Evolutionary conservation across 2,888 invertebrate genomes (phyloP), one percentile per base, ranked within the genome.

Genomic region (Pinctada fucata): DNA sequence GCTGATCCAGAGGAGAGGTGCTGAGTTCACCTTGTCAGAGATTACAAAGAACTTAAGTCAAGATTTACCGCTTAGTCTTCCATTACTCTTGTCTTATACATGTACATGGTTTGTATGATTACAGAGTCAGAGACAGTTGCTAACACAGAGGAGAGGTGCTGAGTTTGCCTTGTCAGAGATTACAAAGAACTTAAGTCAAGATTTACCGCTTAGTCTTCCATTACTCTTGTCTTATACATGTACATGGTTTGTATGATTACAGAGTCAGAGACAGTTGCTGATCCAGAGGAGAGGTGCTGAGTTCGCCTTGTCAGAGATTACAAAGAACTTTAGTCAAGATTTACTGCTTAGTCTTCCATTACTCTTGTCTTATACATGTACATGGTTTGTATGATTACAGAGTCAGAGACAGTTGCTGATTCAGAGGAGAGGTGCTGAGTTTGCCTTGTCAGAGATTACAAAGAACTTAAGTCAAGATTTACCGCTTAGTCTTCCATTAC

Each of bases 211-310:
- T 8, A 95, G 96, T 88, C 92, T 97, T 83, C 96, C 97, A 4
- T 95, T 95, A 84, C 93, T 98, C 31, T 31, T 31, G 31, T 31
- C 31, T 31, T 31, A 31, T 31, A 31, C 31, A 31, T 31, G 31
- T 31, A 31, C 31, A 31, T 31, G 31, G 31, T 31, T 31, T 31
- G 31, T 31, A 31, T 31, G 31, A 10, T 52, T 76, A 16, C 69
- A 88, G 88, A 78, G 76, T 50, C 88, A 88, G 80, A 86, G 86
- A 64, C 85, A 86, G 81, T 73, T 89, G 13, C 79, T 81, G 79
- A 95, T 96, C 47, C 97, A 97, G 91, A 94, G 97, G 16, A 93
- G 97, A 72, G 98, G 98, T 13, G 96, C 97, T 0, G 95, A 95
- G 0, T 93, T 95, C 83, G 97, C 97, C 0, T 93, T 98, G 48